Evolutionary conservation across 2,113 vertebrate genomes (phyloP).

Genomic region (Hepsetus odoe): DNA sequence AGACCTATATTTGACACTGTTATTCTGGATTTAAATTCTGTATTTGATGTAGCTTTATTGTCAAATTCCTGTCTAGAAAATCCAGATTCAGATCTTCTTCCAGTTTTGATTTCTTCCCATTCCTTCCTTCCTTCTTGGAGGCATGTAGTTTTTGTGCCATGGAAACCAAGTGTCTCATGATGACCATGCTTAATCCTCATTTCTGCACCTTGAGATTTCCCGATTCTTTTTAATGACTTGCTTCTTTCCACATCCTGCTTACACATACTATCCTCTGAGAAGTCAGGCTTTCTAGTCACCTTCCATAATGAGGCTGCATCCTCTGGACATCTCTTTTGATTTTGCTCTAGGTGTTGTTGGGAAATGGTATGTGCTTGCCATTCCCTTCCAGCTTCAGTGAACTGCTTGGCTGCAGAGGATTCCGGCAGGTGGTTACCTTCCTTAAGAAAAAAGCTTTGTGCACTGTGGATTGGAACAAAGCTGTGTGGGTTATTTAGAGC

Average conservation of each 20-base stretch:
- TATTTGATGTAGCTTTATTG: background rate
- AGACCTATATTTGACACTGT: background rate
- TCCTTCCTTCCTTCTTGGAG: background rate
- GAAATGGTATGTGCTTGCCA: background rate
- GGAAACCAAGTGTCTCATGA: background rate
- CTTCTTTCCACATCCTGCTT: background rate
- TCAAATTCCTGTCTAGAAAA: background rate
- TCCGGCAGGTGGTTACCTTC: background rate
- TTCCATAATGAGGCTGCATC: background rate
- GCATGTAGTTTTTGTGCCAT: background rate
- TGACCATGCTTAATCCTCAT: background rate
- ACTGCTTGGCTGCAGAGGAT: background rate
- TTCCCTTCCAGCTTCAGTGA: background rate
- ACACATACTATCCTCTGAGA: background rate
- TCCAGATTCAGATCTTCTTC: background rate
- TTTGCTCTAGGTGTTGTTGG: constrained; percentile 2
- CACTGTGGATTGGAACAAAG: background rate
- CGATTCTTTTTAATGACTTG: background rate
- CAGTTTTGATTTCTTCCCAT: background rate
- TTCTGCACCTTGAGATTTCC: background rate
- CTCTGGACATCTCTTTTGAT: background rate
- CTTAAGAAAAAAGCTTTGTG: background rate
- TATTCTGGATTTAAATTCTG: background rate
- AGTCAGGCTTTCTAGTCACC: background rate
- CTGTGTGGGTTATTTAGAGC: background rate